A percentile compares a stretch with the other conserved stretches of the same genome.
Evolutionary conservation across 1,140 invertebrate genomes (phyloP).

Genomic region (Bombus breviceps): DNA sequence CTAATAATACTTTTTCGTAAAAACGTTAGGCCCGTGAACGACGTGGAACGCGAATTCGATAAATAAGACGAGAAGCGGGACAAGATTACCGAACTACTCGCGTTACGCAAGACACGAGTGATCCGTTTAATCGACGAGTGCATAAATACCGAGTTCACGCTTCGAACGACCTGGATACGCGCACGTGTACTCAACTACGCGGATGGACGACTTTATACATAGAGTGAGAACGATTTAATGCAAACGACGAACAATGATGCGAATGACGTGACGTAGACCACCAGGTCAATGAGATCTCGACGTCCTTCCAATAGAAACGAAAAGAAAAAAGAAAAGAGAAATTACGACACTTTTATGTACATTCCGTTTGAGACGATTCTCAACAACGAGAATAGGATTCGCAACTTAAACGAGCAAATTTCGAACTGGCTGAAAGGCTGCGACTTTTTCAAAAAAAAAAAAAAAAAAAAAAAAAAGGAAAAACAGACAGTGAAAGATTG

Average conservation of each 20-base stretch:
- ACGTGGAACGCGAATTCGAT: slow-evolving; percentile 18
- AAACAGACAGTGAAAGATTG: not conserved
- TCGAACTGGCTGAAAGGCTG: not conserved
- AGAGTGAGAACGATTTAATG: slow-evolving; percentile 64
- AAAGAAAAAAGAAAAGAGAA: not conserved
- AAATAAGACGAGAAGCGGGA: slow-evolving; percentile 21
- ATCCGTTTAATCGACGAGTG: not conserved
- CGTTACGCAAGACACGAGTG: not conserved
- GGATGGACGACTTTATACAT: slow-evolving; percentile 73
- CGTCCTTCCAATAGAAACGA: not conserved
- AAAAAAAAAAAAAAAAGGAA: no score
- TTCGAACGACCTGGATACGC: slow-evolving; percentile 14
- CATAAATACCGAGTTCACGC: not conserved
- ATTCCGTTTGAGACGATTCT: not conserved
- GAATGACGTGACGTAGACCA: slow-evolving; percentile 25
- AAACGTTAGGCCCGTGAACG: not conserved
- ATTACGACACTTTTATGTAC: not conserved
- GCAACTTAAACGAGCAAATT: not conserved
- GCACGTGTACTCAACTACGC: slow-evolving; percentile 39
- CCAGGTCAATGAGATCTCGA: not conserved
- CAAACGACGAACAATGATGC: slow-evolving; percentile 50
- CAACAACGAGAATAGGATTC: not conserved
- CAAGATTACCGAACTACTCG: not conserved
- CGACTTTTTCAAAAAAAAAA: not conserved
- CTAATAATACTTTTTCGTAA: slow-evolving; percentile 11